Evolutionary conservation across 2,113 vertebrate genomes (phyloP), one percentile per base, ranked within the genome.

Genomic region (Hemibagrus wyckioides): DNA sequence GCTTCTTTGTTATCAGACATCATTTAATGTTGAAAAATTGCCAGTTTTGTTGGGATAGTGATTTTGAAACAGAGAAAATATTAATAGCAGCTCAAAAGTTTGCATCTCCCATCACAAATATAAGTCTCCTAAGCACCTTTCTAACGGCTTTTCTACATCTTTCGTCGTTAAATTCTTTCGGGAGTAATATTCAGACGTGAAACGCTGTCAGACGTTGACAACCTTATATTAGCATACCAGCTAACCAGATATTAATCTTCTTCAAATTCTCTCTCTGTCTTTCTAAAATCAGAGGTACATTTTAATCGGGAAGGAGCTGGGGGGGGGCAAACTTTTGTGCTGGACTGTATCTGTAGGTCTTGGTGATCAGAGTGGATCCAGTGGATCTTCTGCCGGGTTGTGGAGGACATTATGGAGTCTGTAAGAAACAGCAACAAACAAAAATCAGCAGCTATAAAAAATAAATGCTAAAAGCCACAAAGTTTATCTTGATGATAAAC

Each of bases 361-460:
- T 56, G 48, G 14, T 48, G 15, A 73, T 54, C 25, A 44, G 39
- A 71, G 36, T 48, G 52, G 65, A 73, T 86, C 36, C 79, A 23
- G n/a, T n/a, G 63, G 65, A 82, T 82, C 82, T 67, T 89, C 87
- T 44, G 54, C 48, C 48, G 6, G 44, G 52, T 71, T 84, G 73
- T 65, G 28, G 50, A 82, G 57, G 23, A 85, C 36, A 30, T 44
- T 25, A 8, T 57, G 71, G 28, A 76, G 63, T 57, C 85, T 81
- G 82, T 23, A 83, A 86, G 10, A 33, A 84, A 76, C 25, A 82
- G 48, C 44, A 44, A 3, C 3, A 76, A 13, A 75, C 9, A 75
- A 36, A 30, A 30, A 67, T 57, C 23, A 36, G 56, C 10, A 73
- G 4, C 0, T 11, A 7, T 17, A 25, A 57, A 30, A n/a, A 11